These are phyloP conservation scores for Darevskia mixta DNA, from an alignment of 2,797 vertebrate genomes.

Conservation along the genomic window DNA sequence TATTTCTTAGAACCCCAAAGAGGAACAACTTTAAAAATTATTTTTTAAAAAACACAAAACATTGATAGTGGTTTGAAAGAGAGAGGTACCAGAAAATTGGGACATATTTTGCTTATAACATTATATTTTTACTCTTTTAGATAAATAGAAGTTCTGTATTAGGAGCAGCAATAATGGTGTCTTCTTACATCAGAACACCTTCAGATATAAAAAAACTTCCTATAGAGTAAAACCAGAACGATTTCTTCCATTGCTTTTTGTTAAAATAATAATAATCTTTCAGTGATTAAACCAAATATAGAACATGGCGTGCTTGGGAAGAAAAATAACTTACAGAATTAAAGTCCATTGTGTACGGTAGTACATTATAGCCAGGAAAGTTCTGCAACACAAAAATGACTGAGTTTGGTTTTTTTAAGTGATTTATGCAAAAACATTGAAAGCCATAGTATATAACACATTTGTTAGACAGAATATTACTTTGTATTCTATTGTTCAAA, in stretches of 20 bases:
- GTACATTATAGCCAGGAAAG: conserved; percentile 55
- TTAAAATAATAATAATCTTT: background rate
- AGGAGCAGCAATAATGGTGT: background rate
- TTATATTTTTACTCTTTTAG: background rate
- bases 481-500: background rate
- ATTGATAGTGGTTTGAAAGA: too few relatives aligned
- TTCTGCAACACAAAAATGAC: conserved; percentile 39
- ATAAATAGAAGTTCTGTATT: background rate
- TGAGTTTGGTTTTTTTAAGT: background rate
- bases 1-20: too few relatives aligned
- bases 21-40: too few relatives aligned
- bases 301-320: background rate
- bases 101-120: too few relatives aligned
- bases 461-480: background rate
- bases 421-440: background rate
- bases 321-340: conserved; percentile 51
- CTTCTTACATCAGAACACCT: background rate
- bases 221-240: background rate
- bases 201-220: background rate
- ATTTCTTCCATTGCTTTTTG: background rate
- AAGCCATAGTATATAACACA: background rate
- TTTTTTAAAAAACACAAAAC: too few relatives aligned
- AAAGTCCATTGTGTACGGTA: conserved; percentile 46
- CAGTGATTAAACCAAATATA: background rate
- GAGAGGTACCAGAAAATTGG: too few relatives aligned